Evolutionary conservation across 2,113 vertebrate genomes (phyloP).

Genomic region (Strigops habroptila): DNA sequence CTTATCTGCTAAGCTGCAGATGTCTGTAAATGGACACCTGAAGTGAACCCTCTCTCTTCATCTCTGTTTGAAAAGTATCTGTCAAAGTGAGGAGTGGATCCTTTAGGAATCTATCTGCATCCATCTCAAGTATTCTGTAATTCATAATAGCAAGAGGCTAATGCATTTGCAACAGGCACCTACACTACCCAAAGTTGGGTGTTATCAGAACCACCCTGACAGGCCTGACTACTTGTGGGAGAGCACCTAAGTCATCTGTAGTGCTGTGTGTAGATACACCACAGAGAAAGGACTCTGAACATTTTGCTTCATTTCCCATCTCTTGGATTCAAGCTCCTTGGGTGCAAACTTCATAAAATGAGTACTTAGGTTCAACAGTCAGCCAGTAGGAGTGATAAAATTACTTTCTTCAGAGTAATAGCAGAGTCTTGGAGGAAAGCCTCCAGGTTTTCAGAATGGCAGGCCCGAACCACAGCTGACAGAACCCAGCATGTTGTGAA

Average conservation of each 20-base stretch:
- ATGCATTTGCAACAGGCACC: not conserved
- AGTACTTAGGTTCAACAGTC: not conserved
- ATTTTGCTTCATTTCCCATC: not conserved
- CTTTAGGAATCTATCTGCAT: not conserved
- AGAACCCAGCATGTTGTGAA: not conserved
- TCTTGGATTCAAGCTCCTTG: not conserved
- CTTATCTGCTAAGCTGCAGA: not conserved
- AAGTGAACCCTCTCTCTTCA: not conserved
- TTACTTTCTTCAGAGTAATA: not conserved
- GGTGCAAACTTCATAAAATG: not conserved
- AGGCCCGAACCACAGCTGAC: not conserved
- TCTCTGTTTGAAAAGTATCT: not conserved
- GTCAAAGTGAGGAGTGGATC: not conserved
- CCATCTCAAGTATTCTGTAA: not conserved
- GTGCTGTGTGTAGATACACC: not conserved
- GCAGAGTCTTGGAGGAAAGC: not conserved
- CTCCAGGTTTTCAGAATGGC: not conserved
- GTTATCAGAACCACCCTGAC: not conserved
- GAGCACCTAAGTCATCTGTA: not conserved
- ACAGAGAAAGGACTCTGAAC: not conserved
- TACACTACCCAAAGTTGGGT: accelerated
- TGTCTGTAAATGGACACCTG: not conserved
- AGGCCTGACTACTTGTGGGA: not conserved
- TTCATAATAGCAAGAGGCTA: not conserved
- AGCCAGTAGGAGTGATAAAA: not conserved